Percentiles rank a stretch among this genome's conserved stretches.
These are phyloP conservation scores for Diploptera punctata DNA, from an alignment of 2,888 invertebrate genomes.

Conservation along the genomic window DNA sequence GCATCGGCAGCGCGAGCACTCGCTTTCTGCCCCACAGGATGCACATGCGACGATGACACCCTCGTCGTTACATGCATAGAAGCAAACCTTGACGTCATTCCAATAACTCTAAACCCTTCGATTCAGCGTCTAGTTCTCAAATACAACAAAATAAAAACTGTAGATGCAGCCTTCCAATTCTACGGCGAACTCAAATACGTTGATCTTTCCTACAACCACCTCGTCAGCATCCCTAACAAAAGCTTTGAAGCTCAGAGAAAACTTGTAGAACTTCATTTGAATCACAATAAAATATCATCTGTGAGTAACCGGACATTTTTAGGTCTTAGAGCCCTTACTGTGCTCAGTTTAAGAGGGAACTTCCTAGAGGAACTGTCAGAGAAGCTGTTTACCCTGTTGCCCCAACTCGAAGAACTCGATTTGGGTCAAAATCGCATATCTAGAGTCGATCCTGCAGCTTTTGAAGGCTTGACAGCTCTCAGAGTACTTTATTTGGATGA, in stretches of 20 bases:
- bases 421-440: slow-evolving; percentile 86
- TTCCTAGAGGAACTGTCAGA: slow-evolving; percentile 79
- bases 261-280: slow-evolving; percentile 81
- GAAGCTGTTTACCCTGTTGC: slow-evolving; percentile 75
- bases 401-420: slow-evolving; percentile 83
- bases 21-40: slow-evolving; percentile 85
- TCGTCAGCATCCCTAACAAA: slow-evolving; percentile 79
- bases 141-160: slow-evolving; percentile 83
- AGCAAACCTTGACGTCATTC: slow-evolving; percentile 86
- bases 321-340: slow-evolving; percentile 77
- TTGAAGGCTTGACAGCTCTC: slow-evolving; percentile 76
- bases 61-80: slow-evolving; percentile 85
- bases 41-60: slow-evolving; percentile 89
- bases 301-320: slow-evolving; percentile 81
- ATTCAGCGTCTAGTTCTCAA: slow-evolving; percentile 84
- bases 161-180: slow-evolving; percentile 85
- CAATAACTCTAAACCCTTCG: slow-evolving; percentile 90
- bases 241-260: slow-evolving; percentile 83
- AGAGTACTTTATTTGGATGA: slow-evolving; percentile 84
- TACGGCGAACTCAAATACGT: slow-evolving; percentile 86
- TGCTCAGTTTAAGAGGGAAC: slow-evolving; percentile 82
- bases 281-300: slow-evolving; percentile 84
- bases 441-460: slow-evolving; percentile 77
- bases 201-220: slow-evolving; percentile 83
- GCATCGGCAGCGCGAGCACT: slow-evolving; percentile 60